Conservation (phyloP, 2,113 vertebrate genomes). For the Gopherus flavomarginatus region DNA sequence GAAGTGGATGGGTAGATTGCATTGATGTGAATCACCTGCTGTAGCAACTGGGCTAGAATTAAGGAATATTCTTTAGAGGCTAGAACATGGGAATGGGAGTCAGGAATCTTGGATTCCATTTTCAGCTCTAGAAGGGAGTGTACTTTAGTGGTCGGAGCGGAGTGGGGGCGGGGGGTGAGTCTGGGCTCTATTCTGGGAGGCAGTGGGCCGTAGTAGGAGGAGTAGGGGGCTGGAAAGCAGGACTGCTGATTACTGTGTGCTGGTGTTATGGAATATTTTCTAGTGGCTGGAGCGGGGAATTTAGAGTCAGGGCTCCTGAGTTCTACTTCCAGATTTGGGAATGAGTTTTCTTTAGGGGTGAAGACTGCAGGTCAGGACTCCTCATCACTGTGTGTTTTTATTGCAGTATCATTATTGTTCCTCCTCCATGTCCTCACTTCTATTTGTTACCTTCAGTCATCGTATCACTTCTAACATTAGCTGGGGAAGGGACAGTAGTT, state of each 20-base stretch:
- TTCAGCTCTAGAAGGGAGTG: background rate
- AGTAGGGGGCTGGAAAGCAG: background rate
- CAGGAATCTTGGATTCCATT: fast-evolving
- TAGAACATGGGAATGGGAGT: background rate
- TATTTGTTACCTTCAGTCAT: background rate
- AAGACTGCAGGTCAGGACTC: background rate
- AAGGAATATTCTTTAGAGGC: background rate
- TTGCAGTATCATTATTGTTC: background rate
- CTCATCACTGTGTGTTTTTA: background rate
- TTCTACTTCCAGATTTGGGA: background rate
- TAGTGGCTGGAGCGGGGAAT: background rate
- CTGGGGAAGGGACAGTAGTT: background rate
- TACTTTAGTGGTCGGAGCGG: no score
- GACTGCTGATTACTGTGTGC: background rate
- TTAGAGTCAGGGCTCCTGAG: background rate
- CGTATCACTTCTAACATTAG: no score
- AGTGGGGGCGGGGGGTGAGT: no score
- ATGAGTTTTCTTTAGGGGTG: background rate
- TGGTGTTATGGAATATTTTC: background rate
- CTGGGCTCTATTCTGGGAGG: background rate
- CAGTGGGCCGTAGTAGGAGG: background rate
- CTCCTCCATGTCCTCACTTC: background rate
- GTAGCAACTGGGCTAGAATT: background rate
- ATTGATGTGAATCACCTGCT: background rate
- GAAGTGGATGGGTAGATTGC: background rate